Base-by-base conservation (phyloP, 2,113 vertebrate species). In the Ceyx melanurus region DNA sequence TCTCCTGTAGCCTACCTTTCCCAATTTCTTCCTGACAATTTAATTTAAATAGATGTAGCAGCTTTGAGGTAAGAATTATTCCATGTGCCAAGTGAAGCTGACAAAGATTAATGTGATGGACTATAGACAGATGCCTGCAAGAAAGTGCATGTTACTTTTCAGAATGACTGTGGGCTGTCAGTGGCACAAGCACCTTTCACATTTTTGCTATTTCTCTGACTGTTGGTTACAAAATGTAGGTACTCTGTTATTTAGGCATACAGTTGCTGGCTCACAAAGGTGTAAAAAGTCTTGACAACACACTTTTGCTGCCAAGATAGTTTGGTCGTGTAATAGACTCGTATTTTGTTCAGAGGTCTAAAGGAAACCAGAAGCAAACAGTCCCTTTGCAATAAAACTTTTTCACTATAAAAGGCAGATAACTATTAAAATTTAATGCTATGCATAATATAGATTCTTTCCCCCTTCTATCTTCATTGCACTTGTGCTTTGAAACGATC, bases 31-130 rank as follows among this genome's bases (percentile, higher is more conserved):
- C 48, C 66, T 56, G 22, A 85, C 18, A 96, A 79, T 89, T 95
- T 93, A 76, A 92, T 90, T 93, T 94, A 94, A 93, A 87, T 86
- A 90, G 58, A 90, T 86, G 74, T 88, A 85, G 21, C 61, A 72
- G 54, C 67, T 91, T 78, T 2, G 11, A 92, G 77, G 53, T 15
- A 62, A 57, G 73, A 88, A 87, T 85, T 86, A 89, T 92, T 94
- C 64, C 46, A 60, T 23, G 16, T 60, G 25, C 22, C 48, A 76
- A 83, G 28, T 58, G 51, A 54, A 71, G 68, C 25, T 93, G 87
- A 82, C 18, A 35, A 80, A 93, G 70, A 40, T 46, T 90, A 82
- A n/a, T 76, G 68, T 37, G 71, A 93, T n/a, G 80, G 64, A 42
- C 80, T 84, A 57, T 12, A 51, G 64, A 88, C 9, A 82, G 56